Evolutionary conservation across 2,797 vertebrate species (phyloP).

Genomic region (Furcifer pardalis): DNA sequence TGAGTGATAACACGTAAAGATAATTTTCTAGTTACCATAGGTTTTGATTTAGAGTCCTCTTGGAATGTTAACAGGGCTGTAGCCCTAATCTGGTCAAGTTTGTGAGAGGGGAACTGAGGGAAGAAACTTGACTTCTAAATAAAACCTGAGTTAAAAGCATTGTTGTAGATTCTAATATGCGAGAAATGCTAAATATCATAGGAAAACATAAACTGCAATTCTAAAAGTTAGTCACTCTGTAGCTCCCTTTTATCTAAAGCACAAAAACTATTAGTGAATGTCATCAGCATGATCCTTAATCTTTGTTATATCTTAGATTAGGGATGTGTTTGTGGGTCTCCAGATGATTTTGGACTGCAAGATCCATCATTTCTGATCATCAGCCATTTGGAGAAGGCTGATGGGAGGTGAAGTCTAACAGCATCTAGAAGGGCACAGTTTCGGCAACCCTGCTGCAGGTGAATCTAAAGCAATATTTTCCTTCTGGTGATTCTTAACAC

Average conservation of each 20-base stretch:
- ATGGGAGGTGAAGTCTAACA: background rate
- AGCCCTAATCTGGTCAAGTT: background rate
- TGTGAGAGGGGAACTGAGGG: background rate
- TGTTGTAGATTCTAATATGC: background rate
- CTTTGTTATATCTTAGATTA: background rate
- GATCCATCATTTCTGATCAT: background rate
- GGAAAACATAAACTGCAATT: background rate
- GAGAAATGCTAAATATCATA: background rate
- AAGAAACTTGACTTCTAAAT: background rate
- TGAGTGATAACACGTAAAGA: no score
- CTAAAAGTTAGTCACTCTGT: background rate
- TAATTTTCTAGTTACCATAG: background rate
- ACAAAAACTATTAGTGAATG: background rate
- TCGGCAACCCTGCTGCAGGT: background rate
- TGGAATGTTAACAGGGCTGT: no score
- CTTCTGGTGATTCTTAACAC: background rate
- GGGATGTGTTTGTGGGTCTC: background rate
- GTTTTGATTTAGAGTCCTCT: background rate
- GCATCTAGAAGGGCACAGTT: background rate
- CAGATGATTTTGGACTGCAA: background rate
- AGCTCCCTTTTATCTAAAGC: background rate
- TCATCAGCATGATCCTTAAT: background rate
- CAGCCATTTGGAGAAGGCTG: background rate
- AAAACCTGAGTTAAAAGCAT: background rate
- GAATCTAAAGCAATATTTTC: background rate